These are phyloP conservation scores for Ianthella basta DNA, from an alignment of 37 sponge, comb jelly and placozoan genomes.

Conservation along the genomic window DNA sequence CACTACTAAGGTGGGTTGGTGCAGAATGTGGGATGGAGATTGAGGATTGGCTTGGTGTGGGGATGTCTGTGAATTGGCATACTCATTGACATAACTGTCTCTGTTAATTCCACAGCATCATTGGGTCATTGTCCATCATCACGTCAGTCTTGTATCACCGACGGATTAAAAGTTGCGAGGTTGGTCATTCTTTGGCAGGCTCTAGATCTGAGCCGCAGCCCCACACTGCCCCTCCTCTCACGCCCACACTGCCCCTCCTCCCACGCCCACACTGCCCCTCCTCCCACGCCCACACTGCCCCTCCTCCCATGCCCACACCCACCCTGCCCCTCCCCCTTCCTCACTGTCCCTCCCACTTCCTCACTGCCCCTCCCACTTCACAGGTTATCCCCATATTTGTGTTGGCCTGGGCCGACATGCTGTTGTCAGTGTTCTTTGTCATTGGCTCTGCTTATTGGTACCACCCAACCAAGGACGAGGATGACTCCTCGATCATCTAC, in stretches of 20 bases:
- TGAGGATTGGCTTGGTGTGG: not conserved
- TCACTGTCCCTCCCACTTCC: not conserved
- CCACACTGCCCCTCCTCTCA: no score
- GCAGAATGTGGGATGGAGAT: not conserved
- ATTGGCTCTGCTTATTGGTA: conserved; percentile 19
- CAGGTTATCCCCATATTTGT: conserved; percentile 11
- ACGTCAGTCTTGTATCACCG: not conserved
- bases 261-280: no score
- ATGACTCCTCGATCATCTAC: not conserved
- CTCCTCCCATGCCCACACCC: not conserved
- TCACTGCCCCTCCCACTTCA: not conserved
- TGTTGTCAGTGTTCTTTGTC: not conserved
- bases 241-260: no score
- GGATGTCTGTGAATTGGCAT: not conserved
- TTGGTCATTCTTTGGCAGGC: not conserved
- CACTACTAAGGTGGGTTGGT: not conserved
- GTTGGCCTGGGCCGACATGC: conserved; percentile 14
- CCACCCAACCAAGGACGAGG: not conserved
- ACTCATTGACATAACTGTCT: not conserved
- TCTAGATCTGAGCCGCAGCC: no score
- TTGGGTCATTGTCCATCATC: conserved; percentile 11
- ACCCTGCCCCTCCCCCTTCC: not conserved
- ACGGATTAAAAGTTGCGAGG: conserved; percentile 7
- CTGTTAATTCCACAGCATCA: not conserved
- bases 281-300: not conserved